Evolutionary conservation across 1,140 invertebrate species (phyloP).

Genomic region (Macrocentrus cingulum): DNA sequence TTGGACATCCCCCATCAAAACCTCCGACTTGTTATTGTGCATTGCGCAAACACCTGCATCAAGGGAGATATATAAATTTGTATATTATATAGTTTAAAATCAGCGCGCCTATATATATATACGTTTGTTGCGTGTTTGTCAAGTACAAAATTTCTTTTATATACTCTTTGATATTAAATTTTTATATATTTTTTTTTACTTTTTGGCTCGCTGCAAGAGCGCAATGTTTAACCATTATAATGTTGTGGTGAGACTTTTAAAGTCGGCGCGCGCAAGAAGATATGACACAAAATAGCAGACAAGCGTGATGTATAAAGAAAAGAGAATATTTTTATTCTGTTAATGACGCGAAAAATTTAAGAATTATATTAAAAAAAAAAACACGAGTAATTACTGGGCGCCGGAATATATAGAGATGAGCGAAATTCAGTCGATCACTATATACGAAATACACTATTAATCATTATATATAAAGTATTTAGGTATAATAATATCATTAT

Average conservation of each 20-base stretch:
- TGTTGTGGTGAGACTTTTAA: no score
- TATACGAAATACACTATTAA: constrained; percentile 22
- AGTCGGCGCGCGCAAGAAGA: not conserved
- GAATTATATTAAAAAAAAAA: not conserved
- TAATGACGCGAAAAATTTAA: constrained; percentile 2
- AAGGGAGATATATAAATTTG: constrained; percentile 21
- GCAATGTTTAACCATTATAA: no score
- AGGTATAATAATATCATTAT: constrained; percentile 28
- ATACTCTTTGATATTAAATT: constrained; percentile 32
- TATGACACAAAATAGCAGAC: not conserved
- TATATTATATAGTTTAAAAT: constrained; percentile 14
- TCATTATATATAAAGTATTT: no score
- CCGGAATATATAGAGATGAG: constrained; percentile 2
- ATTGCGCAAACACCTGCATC: no score
- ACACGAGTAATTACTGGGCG: constrained; percentile 5
- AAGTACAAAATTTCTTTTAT: constrained; percentile 50
- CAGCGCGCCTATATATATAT: constrained; percentile 9
- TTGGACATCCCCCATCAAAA: constrained; percentile 32
- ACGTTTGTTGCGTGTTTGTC: constrained; percentile 37
- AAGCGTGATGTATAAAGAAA: constrained; percentile 15
- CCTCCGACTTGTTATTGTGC: no score
- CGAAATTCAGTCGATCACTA: constrained; percentile 18
- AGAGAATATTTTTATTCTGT: constrained; percentile 20
- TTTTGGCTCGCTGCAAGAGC: no score
- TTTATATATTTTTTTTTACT: no score